Conservation (phyloP, 2,797 vertebrate species). For the Microhierax caerulescens region DNA sequence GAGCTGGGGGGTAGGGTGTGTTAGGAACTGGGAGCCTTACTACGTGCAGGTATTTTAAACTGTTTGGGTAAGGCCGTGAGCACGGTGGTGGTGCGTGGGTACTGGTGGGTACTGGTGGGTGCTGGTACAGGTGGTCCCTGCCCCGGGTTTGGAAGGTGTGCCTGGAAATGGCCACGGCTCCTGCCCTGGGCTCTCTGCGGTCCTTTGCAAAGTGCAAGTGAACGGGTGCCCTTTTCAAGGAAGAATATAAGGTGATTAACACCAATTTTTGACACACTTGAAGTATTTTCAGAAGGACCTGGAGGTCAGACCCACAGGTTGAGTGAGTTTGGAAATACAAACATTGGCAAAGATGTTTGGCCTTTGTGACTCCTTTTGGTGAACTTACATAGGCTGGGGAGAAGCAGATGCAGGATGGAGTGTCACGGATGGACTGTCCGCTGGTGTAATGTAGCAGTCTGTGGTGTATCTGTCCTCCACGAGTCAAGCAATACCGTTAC, state of each 20-base stretch:
- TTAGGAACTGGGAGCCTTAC: neutral
- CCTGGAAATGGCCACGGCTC: neutral
- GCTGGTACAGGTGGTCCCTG: neutral
- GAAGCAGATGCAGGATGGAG: neutral
- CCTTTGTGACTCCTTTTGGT: neutral
- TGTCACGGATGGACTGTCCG: neutral
- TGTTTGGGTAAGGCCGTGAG: fast-evolving
- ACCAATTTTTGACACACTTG: neutral
- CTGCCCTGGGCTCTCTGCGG: neutral
- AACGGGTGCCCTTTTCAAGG: neutral
- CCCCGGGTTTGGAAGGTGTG: neutral
- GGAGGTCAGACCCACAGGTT: neutral
- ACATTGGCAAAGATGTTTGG: neutral
- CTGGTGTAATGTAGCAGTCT: neutral
- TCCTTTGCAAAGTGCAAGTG: neutral
- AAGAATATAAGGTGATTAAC: neutral
- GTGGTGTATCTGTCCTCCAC: neutral
- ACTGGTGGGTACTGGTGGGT: neutral
- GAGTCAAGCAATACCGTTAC: neutral
- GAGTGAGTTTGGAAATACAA: neutral
- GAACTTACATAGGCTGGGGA: neutral
- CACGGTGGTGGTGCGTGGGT: neutral
- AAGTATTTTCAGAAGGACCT: neutral
- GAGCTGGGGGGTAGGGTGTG: neutral
- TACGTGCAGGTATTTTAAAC: neutral